These are phyloP conservation scores for Thamnophis sirtalis DNA, from an alignment of 2,113 vertebrate species.

Conservation along the genomic window DNA sequence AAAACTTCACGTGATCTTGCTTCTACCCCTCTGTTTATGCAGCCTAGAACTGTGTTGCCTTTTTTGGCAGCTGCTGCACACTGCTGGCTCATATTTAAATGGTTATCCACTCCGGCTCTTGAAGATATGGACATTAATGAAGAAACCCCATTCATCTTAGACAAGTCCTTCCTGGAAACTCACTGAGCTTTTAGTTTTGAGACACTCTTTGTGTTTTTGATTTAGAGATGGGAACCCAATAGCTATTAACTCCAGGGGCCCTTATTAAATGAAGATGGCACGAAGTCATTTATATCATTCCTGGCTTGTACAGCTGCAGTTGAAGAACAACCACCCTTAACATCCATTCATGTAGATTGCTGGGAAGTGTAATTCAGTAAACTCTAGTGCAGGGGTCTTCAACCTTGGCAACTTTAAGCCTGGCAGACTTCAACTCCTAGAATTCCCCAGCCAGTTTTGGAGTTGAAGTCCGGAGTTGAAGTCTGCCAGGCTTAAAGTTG, in stretches of 20 bases:
- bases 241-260: background rate
- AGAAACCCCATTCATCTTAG: background rate
- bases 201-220: background rate
- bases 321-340: background rate
- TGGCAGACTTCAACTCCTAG: no score
- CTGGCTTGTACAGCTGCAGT: background rate
- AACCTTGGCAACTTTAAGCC: no score
- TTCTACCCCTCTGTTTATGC: no score
- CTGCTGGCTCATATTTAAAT: no score
- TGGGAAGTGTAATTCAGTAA: background rate
- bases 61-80: no score
- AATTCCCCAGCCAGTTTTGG: no score
- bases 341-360: background rate
- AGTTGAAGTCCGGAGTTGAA: no score
- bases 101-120: background rate
- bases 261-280: background rate
- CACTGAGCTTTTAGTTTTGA: background rate
- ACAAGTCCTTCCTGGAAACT: background rate
- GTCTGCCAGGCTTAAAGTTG: no score
- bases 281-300: background rate
- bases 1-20: no score
- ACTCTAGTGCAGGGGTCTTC: background rate
- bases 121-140: background rate
- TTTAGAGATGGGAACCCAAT: background rate
- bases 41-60: no score